Conservation (phyloP, 2,797 vertebrate genomes). For the Gymnothorax javanicus region DNA sequence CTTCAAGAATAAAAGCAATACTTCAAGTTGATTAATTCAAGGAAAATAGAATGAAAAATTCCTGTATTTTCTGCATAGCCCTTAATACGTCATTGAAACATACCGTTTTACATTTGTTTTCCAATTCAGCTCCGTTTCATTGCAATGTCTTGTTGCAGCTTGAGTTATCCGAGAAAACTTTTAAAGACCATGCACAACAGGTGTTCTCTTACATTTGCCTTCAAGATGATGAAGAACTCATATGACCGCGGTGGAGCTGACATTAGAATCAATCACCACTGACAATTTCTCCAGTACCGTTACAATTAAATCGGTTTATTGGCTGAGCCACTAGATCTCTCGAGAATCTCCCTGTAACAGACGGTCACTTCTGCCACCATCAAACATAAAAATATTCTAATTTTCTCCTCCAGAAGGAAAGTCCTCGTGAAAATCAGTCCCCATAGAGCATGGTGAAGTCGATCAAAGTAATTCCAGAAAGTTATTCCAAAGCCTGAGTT, state of each 20-base stretch:
- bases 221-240: conserved; percentile 38
- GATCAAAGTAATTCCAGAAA: conserved; percentile 16
- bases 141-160: conserved; percentile 36
- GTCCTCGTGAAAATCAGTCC: neutral
- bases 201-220: conserved; percentile 55
- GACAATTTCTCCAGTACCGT: conserved; percentile 12
- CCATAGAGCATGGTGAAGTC: conserved; percentile 15
- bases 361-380: neutral
- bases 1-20: conserved; percentile 23
- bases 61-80: neutral
- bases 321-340: neutral
- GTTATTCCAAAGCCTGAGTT: conserved; percentile 21
- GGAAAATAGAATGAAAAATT: neutral
- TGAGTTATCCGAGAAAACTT: conserved; percentile 49
- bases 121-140: conserved; percentile 35
- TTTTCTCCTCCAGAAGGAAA: neutral
- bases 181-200: conserved; percentile 56
- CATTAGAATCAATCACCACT: conserved; percentile 52
- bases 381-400: neutral
- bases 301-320: neutral
- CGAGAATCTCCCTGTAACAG: neutral
- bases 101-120: conserved; percentile 44
- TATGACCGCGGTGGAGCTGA: conserved; percentile 43
- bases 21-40: neutral
- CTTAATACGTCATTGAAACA: conserved; percentile 38